Evolutionary conservation across 35 echinoderm and acorn worm species (phyloP), one percentile per base, ranked within the genome.

Genomic region (Hemicentrotus pulcherrimus): DNA sequence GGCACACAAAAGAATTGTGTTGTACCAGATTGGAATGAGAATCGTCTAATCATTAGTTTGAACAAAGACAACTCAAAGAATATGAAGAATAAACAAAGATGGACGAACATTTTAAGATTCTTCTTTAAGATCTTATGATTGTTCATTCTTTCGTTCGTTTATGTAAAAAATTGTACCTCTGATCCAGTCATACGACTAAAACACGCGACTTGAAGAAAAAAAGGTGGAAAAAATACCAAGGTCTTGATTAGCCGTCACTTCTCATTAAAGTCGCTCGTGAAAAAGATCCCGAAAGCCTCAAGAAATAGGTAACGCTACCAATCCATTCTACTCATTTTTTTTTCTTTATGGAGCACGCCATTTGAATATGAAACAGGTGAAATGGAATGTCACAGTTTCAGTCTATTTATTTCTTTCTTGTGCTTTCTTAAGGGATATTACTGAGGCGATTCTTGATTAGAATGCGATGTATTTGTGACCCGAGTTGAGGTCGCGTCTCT

Each of bases 351-450:
- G 88, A 33, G 18, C 88, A 47, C 32, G 88, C 14, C 24, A 47
- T 47, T 47, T 32, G 88, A 90, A 90, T 90, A 90, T 30, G 46
- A 90, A 90, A 90, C 88, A 90, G 88, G 88, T 90, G 88, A 30
- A 90, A 90, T 45, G 88, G 88, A 90, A 90, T 90, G 88, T 90
- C 32, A 45, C 46, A 90, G 31, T 90, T 90, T 90, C 88, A 46
- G 32, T 90, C 88, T 33, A 33, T 22, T 45, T 90, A 90, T 90
- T 90, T 90, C 88, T 90, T 32, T 11, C 31, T 90, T 47, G 4
- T 45, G 31, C 32, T 33, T 90, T 47, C 24, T 24, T 16, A 24
- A 90, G 88, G 32, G 65, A 28, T 59, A 78, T 78, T n/a, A 55
- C 15, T 55, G 50, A 28, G 28, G 65, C 28, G 65, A 78, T 78